These are phyloP conservation scores for Pangasius larnaudii DNA, from an alignment of 2,797 vertebrate species.

Conservation along the genomic window DNA sequence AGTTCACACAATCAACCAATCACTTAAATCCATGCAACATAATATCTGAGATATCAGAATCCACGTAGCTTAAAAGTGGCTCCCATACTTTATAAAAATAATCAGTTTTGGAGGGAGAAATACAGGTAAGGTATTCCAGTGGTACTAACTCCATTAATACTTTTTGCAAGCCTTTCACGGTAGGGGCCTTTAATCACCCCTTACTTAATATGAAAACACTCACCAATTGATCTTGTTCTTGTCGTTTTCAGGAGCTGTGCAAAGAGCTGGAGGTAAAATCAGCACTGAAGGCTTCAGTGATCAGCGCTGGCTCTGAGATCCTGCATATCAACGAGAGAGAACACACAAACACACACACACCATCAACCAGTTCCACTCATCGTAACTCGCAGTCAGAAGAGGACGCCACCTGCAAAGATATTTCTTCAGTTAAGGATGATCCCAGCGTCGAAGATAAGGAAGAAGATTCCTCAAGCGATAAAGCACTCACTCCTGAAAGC, in stretches of 20 bases:
- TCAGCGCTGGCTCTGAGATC: slow-evolving; percentile 80
- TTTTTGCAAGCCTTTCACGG: no score
- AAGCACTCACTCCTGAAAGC: neutral
- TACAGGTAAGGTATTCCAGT: no score
- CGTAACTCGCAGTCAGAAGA: neutral
- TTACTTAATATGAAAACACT: neutral
- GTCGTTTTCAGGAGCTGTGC: slow-evolving; percentile 75
- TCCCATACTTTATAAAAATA: no score
- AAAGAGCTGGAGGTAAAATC: slow-evolving; percentile 81
- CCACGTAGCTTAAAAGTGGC: no score
- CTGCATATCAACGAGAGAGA: slow-evolving; percentile 71
- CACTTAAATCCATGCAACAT: no score
- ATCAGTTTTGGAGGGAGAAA: no score
- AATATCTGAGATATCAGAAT: no score
- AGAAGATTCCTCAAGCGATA: neutral
- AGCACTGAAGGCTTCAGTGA: slow-evolving; percentile 78
- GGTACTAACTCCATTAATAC: no score
- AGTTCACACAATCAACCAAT: slow-evolving; percentile 56
- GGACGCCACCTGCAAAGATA: neutral
- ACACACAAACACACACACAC: neutral
- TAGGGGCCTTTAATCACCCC: neutral
- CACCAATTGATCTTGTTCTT: neutral
- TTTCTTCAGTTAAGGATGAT: neutral
- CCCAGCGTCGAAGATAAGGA: neutral
- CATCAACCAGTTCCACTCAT: slow-evolving; percentile 45